Evolutionary conservation across 2,888 invertebrate species (phyloP), one percentile per base, ranked within the genome.

Genomic region (Drosophila nr. perissopoda): DNA sequence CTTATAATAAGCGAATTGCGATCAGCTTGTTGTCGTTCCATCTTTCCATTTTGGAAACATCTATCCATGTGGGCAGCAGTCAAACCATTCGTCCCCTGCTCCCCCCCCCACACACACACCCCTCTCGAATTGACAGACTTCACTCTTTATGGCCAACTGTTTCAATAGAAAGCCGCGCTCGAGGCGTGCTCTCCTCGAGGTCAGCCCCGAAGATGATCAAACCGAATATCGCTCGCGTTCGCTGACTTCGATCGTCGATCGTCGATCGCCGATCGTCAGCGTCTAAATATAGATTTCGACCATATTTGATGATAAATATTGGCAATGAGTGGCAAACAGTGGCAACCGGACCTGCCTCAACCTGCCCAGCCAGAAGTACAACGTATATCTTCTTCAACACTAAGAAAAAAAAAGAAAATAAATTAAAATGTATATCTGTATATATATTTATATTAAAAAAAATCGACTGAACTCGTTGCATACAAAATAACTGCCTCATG

Each of bases 261-360:
- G 60, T 58, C 29, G 66, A 72, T 65, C 60, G 60, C 56, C 29
- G 66, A 72, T 64, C 82, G 88, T 85, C 89, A 90, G 88, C 88
- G 71, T 83, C 85, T 86, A 90, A 90, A 86, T 89, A 90, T 86
- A 86, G 85, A 86, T 87, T 87, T 87, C 88, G 88, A 89, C 91
- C 91, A 87, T 90, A 90, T 86, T 86, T 87, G 89, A 71, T 87
- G 89, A 76, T 90, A 87, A 89, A 90, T 90, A 90, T 89, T 85
- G 91, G 88, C 83, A 79, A 82, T 82, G 90, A 89, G 88, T 79
- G 76, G 71, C 79, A 59, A 57, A 46, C 25, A 71, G 48, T 59
- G 64, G 51, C 38, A 69, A 77, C 71, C 67, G 91, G 89, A 85
- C 85, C 85, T 85, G 79, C 85, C 85, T 90, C 85, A 85, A 85